These are phyloP conservation scores for Catharus fuscescens DNA, from an alignment of 2,113 vertebrate genomes.

Conservation along the genomic window DNA sequence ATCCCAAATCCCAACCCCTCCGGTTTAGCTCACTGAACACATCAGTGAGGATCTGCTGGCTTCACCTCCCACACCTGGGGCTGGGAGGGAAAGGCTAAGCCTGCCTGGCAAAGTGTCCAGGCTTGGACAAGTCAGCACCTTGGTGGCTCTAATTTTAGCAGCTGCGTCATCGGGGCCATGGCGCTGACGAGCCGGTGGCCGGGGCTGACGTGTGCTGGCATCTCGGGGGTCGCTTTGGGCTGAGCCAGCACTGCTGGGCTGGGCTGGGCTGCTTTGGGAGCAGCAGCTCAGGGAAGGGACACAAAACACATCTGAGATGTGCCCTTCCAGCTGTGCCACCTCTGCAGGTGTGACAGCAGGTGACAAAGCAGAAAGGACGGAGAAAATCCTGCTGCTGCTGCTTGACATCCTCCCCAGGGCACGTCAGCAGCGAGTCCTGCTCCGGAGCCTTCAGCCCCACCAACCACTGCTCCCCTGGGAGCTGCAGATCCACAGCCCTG, in stretches of 20 bases:
- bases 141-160: slow-evolving; percentile 51
- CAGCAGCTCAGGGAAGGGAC: background rate
- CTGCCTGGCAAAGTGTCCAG: background rate
- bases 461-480: background rate
- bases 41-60: background rate
- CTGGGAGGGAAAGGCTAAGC: background rate
- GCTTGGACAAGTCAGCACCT: slow-evolving; percentile 40
- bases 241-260: background rate
- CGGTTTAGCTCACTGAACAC: rapidly evolving
- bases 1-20: background rate
- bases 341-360: background rate
- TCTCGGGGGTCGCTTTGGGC: background rate
- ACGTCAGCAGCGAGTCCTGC: background rate
- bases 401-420: rapidly evolving
- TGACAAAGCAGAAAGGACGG: background rate
- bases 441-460: rapidly evolving
- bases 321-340: background rate
- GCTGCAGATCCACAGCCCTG: background rate
- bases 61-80: background rate
- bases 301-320: rapidly evolving
- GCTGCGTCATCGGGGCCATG: slow-evolving; percentile 39
- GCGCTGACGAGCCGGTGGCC: background rate
- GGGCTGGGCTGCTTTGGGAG: background rate
- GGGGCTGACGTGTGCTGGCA: background rate
- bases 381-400: background rate